Conservation (phyloP, 2,797 vertebrate species). For the Pampus argenteus region DNA sequence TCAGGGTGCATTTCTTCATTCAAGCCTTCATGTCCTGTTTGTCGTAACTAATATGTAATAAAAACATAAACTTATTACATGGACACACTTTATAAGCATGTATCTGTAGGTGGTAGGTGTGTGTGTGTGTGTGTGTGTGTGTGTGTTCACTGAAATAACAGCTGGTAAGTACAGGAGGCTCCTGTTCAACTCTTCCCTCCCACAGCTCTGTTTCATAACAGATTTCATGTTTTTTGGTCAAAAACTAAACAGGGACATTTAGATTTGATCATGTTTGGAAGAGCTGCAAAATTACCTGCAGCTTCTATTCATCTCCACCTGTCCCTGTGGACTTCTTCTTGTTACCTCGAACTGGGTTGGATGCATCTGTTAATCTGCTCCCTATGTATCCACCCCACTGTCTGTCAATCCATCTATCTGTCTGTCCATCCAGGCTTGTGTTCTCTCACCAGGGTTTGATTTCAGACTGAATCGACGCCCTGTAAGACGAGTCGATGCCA, state of each 20-base stretch:
- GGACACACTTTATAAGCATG: not conserved
- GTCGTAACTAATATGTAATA: not conserved
- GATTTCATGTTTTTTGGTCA: slow-evolving; percentile 59
- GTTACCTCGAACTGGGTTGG: slow-evolving; percentile 59
- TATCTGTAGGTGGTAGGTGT: slow-evolving; percentile 16
- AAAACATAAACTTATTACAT: not conserved
- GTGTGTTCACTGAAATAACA: slow-evolving; percentile 64
- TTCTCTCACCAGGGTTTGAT: slow-evolving; percentile 83
- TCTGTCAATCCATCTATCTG: slow-evolving; percentile 54
- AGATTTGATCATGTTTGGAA: slow-evolving; percentile 33
- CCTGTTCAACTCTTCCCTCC: slow-evolving; percentile 53
- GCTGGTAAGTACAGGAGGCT: slow-evolving; percentile 73
- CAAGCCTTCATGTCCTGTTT: too few relatives aligned
- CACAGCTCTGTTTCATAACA: slow-evolving; percentile 45
- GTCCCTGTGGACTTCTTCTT: slow-evolving; percentile 65
- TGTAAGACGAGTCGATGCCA: slow-evolving; percentile 84
- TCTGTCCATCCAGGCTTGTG: slow-evolving; percentile 67
- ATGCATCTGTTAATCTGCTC: slow-evolving; percentile 50
- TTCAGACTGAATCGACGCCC: slow-evolving; percentile 83
- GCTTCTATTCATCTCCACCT: slow-evolving; percentile 48
- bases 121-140: slow-evolving; percentile 33
- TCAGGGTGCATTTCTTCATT: not conserved
- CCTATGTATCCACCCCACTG: slow-evolving; percentile 48
- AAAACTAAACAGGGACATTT: slow-evolving; percentile 24
- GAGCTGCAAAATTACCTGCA: slow-evolving; percentile 34